A percentile compares a stretch with the other conserved stretches of the same genome.
These are phyloP conservation scores for Ptilorrhoa leucosticta DNA, from an alignment of 2,113 vertebrate species.

Conservation along the genomic window DNA sequence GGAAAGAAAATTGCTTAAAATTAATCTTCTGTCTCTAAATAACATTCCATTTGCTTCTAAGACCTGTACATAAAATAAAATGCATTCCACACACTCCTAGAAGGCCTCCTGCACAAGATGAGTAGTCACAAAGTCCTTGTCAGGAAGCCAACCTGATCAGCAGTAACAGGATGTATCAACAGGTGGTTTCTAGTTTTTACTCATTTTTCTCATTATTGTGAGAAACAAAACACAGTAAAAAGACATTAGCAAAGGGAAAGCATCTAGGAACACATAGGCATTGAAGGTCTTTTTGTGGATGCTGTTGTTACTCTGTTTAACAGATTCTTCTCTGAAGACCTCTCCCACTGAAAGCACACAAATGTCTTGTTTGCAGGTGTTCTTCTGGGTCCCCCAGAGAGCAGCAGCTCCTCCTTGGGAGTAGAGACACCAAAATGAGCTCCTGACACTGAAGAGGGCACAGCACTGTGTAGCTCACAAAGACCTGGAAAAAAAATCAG, in stretches of 20 bases:
- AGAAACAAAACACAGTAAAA: neutral
- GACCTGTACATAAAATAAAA: neutral
- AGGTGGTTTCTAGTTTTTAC: neutral
- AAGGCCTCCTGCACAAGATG: neutral
- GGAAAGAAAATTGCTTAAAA: neutral
- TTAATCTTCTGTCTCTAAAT: neutral
- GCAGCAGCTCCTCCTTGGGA: neutral
- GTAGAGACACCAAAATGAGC: neutral
- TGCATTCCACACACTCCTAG: neutral
- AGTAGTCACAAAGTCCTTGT: neutral
- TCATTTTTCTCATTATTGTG: neutral
- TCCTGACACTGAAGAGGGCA: neutral
- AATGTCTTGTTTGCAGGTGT: neutral
- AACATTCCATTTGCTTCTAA: neutral
- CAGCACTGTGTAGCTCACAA: neutral
- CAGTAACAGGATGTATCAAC: neutral
- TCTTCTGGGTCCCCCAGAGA: neutral
- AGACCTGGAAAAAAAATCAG: neutral
- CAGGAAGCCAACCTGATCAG: neutral
- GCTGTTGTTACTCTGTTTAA: neutral
- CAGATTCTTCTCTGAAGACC: neutral
- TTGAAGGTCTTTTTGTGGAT: neutral
- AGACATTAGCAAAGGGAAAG: neutral
- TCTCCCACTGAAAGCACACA: neutral
- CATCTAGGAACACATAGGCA: neutral